Evolutionary conservation across 2,888 invertebrate genomes (phyloP), one percentile per base, ranked within the genome.

Genomic region (Stegophylla sp.): DNA sequence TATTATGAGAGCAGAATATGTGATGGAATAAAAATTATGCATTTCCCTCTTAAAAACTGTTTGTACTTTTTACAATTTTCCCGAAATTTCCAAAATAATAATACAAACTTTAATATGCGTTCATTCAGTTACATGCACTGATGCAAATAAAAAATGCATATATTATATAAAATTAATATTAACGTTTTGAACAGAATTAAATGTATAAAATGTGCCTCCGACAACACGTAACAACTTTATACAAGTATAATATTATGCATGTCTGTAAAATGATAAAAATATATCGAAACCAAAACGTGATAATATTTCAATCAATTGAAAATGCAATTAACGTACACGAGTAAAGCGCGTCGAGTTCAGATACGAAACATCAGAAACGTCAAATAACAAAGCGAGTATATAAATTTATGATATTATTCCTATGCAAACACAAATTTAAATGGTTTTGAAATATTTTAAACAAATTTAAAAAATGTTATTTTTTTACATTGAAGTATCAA

Each of bases 291-390:
- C 45, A 20, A 13, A 26, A 45, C 61, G 43, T 13, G n/a, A n/a
- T n/a, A 26, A 61, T 73, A 61, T 61, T 73, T 59, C 73, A 59
- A 61, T 73, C 73, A 61, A 28, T 41, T 56, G 72, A 56, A 72
- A 72, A 72, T 72, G 17, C 72, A 72, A 73, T 73, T 61, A 73
- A 73, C 45, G 59, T 45, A 28, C n/a, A 45, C 45, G 28, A 13
- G 45, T 20, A 45, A 45, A 73, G 13, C 45, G n/a, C 59, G 73
- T 73, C 73, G 61, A 45, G 26, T 45, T 28, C 73, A 73, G 59
- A 13, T 61, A 61, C n/a, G n/a, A 61, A 61, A 73, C n/a, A 43
- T 63, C n/a, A n/a, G 9, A 64, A 64, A 64, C 41, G 64, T 64
- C 64, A 64, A 64, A 41, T 20, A 64, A 12, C n/a, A 43, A 41